phyloP scores from a whole-genome alignment of 1,140 invertebrate species.

The Pissodes strobi region DNA sequence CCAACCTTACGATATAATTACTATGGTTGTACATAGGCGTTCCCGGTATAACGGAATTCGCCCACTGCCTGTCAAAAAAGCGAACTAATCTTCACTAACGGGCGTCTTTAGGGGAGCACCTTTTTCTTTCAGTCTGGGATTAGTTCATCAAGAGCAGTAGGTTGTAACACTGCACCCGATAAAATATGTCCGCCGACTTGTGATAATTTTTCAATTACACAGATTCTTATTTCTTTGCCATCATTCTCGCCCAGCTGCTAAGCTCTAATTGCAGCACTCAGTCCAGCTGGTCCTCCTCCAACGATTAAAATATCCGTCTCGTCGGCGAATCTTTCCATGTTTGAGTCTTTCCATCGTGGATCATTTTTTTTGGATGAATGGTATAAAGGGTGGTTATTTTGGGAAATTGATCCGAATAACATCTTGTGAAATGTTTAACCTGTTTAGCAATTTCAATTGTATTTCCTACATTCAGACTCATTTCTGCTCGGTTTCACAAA shows the following conservation, averaged over 20 bases:
- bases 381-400: constrained; percentile 98
- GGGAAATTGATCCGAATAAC: constrained; percentile 64
- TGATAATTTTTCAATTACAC: constrained; percentile 93
- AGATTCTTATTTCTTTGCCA: constrained; percentile 77
- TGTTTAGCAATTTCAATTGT: constrained; percentile 26
- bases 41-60: constrained; percentile 84
- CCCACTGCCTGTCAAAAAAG: constrained; percentile 78
- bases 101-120: constrained; percentile 89
- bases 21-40: constrained; percentile 98
- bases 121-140: constrained; percentile 96
- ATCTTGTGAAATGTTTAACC: constrained; percentile 29
- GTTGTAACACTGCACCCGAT: constrained; percentile 96
- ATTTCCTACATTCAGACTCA: constrained; percentile 20
- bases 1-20: constrained; percentile 95
- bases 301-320: constrained; percentile 97
- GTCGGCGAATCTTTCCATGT: constrained; percentile 92
- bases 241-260: constrained; percentile 87
- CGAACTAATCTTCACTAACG: constrained; percentile 88
- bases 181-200: constrained; percentile 95
- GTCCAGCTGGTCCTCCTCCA: constrained; percentile 96
- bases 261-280: constrained; percentile 93
- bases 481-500: neutral
- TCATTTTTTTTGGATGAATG: constrained; percentile 88
- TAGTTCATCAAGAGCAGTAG: constrained; percentile 88
- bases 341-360: constrained; percentile 94